These are phyloP conservation scores for Anabas testudineus DNA, from an alignment of 2,797 vertebrate genomes.

Conservation along the genomic window DNA sequence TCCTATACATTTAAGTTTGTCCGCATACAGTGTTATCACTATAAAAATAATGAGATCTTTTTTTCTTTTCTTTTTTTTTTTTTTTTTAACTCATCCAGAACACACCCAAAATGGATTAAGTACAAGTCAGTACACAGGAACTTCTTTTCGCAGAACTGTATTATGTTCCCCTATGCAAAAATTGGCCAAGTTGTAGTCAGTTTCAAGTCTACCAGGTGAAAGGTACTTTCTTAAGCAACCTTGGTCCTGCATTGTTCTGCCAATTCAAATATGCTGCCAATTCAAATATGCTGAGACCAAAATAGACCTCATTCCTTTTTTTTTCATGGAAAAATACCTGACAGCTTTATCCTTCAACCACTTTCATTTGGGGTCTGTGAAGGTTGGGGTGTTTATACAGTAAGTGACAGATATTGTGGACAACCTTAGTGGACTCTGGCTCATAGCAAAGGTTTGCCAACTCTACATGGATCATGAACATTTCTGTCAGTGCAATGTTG, in stretches of 20 bases:
- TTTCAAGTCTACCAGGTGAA: slow-evolving; percentile 42
- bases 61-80: not conserved
- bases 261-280: slow-evolving; percentile 61
- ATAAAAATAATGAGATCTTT: not conserved
- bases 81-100: not conserved
- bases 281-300: slow-evolving; percentile 42
- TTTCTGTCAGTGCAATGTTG: slow-evolving; percentile 25
- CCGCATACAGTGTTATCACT: not conserved
- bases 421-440: slow-evolving; percentile 55
- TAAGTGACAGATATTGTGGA: slow-evolving; percentile 51
- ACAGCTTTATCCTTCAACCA: slow-evolving; percentile 16
- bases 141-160: not conserved
- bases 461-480: slow-evolving; percentile 25
- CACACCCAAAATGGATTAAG: not conserved
- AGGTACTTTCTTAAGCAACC: slow-evolving; percentile 36
- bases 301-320: slow-evolving; percentile 44
- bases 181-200: slow-evolving; percentile 12
- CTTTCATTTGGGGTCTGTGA: slow-evolving; percentile 32
- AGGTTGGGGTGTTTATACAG: slow-evolving; percentile 54
- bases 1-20: no score
- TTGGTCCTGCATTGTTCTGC: slow-evolving; percentile 32
- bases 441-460: slow-evolving; percentile 39
- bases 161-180: not conserved
- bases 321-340: slow-evolving; percentile 43
- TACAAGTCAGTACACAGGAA: not conserved